Evolutionary conservation across 1,140 invertebrate species (phyloP).

Genomic region (Hermetia illucens): DNA sequence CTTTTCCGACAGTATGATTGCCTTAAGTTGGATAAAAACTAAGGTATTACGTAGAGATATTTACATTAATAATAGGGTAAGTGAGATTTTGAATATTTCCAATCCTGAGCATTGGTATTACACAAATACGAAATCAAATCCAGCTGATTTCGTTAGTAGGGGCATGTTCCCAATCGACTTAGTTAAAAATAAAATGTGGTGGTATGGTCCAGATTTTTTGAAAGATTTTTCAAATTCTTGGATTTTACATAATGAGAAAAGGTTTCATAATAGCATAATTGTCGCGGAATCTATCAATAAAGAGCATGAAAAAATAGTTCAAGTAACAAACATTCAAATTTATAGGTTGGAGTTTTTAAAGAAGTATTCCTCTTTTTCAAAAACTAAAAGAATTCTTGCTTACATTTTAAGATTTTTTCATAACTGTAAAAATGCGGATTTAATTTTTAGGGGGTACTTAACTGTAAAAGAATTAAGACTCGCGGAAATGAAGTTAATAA

Average conservation of each 20-base stretch:
- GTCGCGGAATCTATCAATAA: conserved; percentile 7
- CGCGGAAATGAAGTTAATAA: conserved; percentile 3
- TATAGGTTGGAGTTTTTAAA: background rate
- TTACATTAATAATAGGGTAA: background rate
- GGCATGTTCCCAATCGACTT: conserved; percentile 17
- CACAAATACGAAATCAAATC: conserved; percentile 20
- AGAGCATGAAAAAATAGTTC: background rate
- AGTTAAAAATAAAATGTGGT: conserved; percentile 20
- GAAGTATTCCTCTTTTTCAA: too few species aligned
- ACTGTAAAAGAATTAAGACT: conserved; percentile 6
- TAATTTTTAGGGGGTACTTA: conserved; percentile 1
- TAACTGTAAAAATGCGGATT: background rate
- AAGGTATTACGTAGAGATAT: background rate
- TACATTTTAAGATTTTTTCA: background rate
- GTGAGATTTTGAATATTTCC: background rate
- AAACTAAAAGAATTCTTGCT: too few species aligned
- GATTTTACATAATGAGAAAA: conserved; percentile 6
- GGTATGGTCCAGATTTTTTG: conserved; percentile 18
- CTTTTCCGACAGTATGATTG: too few species aligned
- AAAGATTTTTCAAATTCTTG: too few species aligned
- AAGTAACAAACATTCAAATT: background rate
- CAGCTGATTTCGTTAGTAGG: conserved; percentile 30
- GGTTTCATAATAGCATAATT: conserved; percentile 6
- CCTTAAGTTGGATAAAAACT: background rate
- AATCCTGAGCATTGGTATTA: conserved; percentile 17